These are phyloP conservation scores for Acanthoscelides obtectus DNA, from an alignment of 2,888 invertebrate genomes.

Conservation along the genomic window DNA sequence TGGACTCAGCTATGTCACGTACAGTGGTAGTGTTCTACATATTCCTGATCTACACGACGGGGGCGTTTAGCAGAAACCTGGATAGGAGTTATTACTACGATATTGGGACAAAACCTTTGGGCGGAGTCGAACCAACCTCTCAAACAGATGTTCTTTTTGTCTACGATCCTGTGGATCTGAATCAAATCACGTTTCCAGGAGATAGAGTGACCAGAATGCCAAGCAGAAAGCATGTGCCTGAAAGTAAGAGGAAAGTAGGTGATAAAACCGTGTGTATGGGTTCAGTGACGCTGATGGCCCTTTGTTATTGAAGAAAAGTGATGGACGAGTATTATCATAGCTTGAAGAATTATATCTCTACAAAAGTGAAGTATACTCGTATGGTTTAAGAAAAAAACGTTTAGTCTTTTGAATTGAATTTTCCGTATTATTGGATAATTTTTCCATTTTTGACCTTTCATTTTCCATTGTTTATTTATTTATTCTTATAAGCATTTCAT, in stretches of 20 bases:
- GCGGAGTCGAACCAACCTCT: neutral
- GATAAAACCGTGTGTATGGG: neutral
- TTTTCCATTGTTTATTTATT: neutral
- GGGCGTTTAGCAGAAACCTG: neutral
- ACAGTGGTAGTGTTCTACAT: neutral
- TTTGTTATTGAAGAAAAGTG: neutral
- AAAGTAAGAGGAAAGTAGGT: neutral
- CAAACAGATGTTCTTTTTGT: neutral
- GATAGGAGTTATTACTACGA: neutral
- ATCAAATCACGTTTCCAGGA: neutral
- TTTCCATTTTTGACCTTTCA: too few relatives aligned
- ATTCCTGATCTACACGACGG: neutral
- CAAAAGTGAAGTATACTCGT: too few relatives aligned
- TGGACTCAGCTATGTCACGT: neutral
- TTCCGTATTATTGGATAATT: too few relatives aligned
- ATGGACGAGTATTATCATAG: neutral
- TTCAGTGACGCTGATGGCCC: neutral
- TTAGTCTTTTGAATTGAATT: too few relatives aligned
- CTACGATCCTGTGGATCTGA: neutral
- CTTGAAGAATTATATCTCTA: too few relatives aligned
- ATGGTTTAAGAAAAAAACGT: too few relatives aligned
- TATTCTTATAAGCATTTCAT: neutral
- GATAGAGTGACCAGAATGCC: neutral
- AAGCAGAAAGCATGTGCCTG: neutral
- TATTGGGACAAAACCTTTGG: neutral